These are phyloP conservation scores for Pentalonia nigronervosa DNA, from an alignment of 1,140 invertebrate species.

Conservation along the genomic window DNA sequence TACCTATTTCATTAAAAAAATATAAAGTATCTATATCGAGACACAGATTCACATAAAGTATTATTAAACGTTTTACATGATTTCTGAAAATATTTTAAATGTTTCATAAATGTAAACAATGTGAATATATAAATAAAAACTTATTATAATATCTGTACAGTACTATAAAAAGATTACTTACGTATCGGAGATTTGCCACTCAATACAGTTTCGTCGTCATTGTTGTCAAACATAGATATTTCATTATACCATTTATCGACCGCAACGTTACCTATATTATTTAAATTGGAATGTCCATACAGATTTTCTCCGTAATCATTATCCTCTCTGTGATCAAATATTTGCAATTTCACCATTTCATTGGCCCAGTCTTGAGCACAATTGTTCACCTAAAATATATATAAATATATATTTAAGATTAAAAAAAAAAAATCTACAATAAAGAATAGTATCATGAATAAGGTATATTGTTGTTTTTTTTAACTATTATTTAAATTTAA, in stretches of 20 bases:
- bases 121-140: background rate
- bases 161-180: background rate
- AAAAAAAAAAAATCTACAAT: background rate
- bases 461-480: background rate
- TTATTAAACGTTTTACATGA: too few relatives aligned
- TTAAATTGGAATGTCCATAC: background rate
- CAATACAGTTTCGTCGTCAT: background rate
- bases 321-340: background rate
- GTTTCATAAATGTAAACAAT: background rate
- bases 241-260: conserved; percentile 10
- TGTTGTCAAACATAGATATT: background rate
- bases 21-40: too few relatives aligned
- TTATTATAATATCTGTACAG: background rate
- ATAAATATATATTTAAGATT: too few relatives aligned
- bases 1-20: too few relatives aligned
- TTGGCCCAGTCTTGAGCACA: conserved; percentile 44
- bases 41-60: too few relatives aligned
- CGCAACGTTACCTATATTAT: background rate
- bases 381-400: background rate
- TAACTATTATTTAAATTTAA: too few relatives aligned
- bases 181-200: background rate
- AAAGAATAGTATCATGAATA: background rate
- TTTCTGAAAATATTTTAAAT: too few relatives aligned
- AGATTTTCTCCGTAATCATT: conserved; percentile 40
- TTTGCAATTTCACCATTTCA: fast-evolving